Percentiles rank a stretch among this genome's conserved stretches.
phyloP scores from a whole-genome alignment of 2,113 vertebrate species.

The Tupaia tana region DNA sequence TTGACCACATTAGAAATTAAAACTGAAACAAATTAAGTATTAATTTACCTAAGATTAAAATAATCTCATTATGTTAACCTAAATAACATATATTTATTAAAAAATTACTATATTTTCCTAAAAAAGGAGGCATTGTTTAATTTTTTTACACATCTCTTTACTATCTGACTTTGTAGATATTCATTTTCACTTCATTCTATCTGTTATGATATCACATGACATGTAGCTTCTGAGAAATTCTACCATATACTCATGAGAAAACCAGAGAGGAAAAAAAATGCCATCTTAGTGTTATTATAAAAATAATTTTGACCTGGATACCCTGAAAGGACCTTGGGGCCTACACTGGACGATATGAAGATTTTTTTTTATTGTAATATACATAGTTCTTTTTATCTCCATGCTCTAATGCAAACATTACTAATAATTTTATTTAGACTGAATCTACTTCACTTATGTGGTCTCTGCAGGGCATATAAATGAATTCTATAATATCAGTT shows the following conservation, averaged over 20 bases:
- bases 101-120: not conserved
- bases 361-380: not conserved
- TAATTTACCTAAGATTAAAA: not conserved
- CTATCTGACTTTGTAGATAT: not conserved
- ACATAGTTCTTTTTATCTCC: not conserved
- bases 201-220: not conserved
- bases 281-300: not conserved
- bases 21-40: not conserved
- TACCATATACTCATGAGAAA: not conserved
- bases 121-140: not conserved
- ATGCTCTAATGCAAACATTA: not conserved
- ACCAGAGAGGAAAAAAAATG: not conserved
- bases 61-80: not conserved
- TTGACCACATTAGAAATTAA: not conserved
- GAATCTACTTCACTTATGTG: not conserved
- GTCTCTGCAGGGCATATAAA: not conserved
- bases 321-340: not conserved
- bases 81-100: not conserved
- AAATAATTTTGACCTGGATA: not conserved
- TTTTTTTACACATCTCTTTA: not conserved
- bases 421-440: not conserved
- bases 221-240: not conserved
- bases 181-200: slow-evolving; percentile 1
- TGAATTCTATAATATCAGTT: not conserved
- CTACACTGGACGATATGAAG: rapidly evolving